Percentiles rank a stretch among this genome's conserved stretches.
Conservation (phyloP, 2,113 vertebrate species). For the Andinoacara biseriatus region DNA sequence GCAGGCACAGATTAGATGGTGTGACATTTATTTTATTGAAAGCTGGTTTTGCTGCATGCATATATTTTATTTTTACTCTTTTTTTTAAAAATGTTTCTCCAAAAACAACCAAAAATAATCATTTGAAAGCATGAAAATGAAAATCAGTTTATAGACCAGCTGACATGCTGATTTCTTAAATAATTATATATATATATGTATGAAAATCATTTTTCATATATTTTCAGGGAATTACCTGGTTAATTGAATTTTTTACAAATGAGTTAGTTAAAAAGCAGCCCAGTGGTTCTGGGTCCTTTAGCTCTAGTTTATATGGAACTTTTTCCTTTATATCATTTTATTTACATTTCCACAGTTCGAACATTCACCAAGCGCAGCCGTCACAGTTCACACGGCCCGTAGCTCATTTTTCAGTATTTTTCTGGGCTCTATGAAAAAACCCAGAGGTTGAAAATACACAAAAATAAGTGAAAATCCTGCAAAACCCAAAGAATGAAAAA, state of each 20-base stretch:
- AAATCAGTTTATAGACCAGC: background rate
- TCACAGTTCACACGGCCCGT: background rate
- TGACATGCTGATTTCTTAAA: background rate
- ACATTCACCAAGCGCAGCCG: background rate
- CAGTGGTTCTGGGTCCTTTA: background rate
- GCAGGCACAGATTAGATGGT: background rate
- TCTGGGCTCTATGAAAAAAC: background rate
- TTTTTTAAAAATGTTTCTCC: background rate
- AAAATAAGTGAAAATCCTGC: background rate
- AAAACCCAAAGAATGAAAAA: background rate
- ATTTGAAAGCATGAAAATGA: background rate
- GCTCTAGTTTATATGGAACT: accelerated
- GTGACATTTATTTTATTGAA: too few species aligned
- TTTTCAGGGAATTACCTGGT: background rate
- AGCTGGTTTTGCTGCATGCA: too few species aligned
- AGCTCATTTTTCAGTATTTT: background rate
- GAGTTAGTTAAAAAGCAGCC: background rate
- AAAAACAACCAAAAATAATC: background rate
- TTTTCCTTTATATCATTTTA: background rate
- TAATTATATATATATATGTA: too few species aligned
- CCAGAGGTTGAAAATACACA: background rate
- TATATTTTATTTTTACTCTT: background rate
- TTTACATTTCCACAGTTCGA: background rate
- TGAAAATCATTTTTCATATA: background rate
- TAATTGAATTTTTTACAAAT: background rate